A percentile compares a stretch with the other conserved stretches of the same genome.
Evolutionary conservation across 1,140 invertebrate species (phyloP).

Genomic region (Caerostris extrusa): DNA sequence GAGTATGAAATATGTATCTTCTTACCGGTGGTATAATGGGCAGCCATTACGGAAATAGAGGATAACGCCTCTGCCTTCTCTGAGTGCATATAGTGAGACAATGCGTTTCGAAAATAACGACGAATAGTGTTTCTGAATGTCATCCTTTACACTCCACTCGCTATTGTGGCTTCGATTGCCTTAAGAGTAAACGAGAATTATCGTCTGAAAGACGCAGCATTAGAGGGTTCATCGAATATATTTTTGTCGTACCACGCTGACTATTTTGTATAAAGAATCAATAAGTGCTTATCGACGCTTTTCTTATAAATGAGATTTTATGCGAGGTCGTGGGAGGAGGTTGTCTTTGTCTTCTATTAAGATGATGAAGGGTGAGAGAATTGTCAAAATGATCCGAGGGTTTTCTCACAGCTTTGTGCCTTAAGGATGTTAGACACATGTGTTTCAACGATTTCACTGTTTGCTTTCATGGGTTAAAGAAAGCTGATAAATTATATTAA

Average conservation of each 20-base stretch:
- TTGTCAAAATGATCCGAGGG: not conserved
- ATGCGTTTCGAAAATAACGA: slow-evolving; percentile 32
- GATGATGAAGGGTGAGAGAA: not conserved
- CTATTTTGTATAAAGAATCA: slow-evolving; percentile 56
- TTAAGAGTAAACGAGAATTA: slow-evolving; percentile 47
- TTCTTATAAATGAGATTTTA: slow-evolving; percentile 61
- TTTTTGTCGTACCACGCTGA: not conserved
- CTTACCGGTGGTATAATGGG: not conserved
- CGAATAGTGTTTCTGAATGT: not conserved
- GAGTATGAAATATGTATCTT: slow-evolving; percentile 24
- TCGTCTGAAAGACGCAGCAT: slow-evolving; percentile 56
- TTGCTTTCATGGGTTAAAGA: too few relatives aligned
- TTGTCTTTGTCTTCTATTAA: not conserved
- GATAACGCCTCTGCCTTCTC: slow-evolving; percentile 38
- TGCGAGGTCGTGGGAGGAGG: slow-evolving; percentile 33
- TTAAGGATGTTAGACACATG: too few relatives aligned
- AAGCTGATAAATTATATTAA: too few relatives aligned
- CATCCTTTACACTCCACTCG: not conserved
- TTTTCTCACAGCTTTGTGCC: too few relatives aligned
- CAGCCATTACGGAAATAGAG: slow-evolving; percentile 41
- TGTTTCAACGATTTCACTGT: too few relatives aligned
- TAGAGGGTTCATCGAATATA: slow-evolving; percentile 48
- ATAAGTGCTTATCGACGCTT: slow-evolving; percentile 26
- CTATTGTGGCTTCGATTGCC: slow-evolving; percentile 56
- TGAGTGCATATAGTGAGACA: slow-evolving; percentile 34